These are phyloP conservation scores for Oscheius myriophilus DNA, from an alignment of 2,888 invertebrate genomes.

Conservation along the genomic window DNA sequence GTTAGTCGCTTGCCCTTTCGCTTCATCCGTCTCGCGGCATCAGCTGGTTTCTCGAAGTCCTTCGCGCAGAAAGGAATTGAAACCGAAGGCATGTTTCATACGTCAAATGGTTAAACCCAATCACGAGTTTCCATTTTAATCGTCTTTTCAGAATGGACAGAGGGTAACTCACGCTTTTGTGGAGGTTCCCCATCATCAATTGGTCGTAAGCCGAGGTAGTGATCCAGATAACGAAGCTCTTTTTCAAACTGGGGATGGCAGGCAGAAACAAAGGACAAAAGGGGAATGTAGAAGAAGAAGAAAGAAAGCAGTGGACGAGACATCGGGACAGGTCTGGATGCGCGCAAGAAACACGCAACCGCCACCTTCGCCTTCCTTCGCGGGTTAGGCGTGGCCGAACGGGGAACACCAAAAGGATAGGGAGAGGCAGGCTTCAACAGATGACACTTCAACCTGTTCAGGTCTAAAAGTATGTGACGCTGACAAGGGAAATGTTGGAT, in stretches of 20 bases:
- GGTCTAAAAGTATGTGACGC: too few species aligned
- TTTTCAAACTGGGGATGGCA: constrained; percentile 63
- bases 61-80: not conserved
- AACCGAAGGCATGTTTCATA: not conserved
- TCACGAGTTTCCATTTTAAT: too few species aligned
- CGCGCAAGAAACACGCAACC: too few species aligned
- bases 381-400: too few species aligned
- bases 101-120: not conserved
- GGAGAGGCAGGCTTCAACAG: too few species aligned
- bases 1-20: too few species aligned
- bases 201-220: constrained; percentile 65
- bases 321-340: too few species aligned
- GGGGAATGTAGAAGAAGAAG: constrained; percentile 9
- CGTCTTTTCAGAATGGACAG: too few species aligned
- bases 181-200: constrained; percentile 60
- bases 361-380: too few species aligned
- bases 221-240: constrained; percentile 66
- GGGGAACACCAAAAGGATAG: too few species aligned
- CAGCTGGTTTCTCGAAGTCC: constrained; percentile 1
- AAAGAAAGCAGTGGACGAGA: constrained; percentile 13
- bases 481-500: too few species aligned
- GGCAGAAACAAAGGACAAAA: constrained; percentile 6
- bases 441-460: too few species aligned
- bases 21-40: not conserved
- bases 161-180: constrained; percentile 46